Evolutionary conservation across 1,140 invertebrate genomes (phyloP).

Genomic region (Colletes latitarsis): DNA sequence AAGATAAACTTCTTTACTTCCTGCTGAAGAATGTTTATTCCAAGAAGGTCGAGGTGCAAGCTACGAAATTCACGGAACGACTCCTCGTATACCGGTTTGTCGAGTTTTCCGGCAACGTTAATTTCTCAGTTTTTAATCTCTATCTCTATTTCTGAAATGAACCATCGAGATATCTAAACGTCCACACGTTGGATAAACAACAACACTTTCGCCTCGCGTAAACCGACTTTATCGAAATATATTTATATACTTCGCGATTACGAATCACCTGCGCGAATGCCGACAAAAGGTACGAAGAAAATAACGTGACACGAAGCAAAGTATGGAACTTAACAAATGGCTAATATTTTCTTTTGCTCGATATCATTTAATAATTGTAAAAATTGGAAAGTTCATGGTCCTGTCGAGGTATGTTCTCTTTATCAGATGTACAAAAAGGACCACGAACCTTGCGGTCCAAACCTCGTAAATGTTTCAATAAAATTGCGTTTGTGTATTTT

Average conservation of each 20-base stretch:
- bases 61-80: slow-evolving; percentile 14
- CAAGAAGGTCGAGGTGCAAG: not conserved
- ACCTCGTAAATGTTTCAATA: too few species aligned
- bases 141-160: slow-evolving; percentile 33
- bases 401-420: too few species aligned
- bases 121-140: slow-evolving; percentile 43
- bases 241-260: too few species aligned
- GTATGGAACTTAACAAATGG: too few species aligned
- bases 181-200: slow-evolving; percentile 7
- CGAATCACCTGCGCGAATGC: not conserved
- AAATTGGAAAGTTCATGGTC: too few species aligned
- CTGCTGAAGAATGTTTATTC: slow-evolving; percentile 22
- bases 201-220: too few species aligned
- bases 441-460: too few species aligned
- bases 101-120: slow-evolving; percentile 40
- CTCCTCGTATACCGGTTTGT: slow-evolving; percentile 36
- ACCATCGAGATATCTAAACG: slow-evolving; percentile 24
- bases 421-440: too few species aligned
- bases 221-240: slow-evolving; percentile 1
- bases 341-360: too few species aligned
- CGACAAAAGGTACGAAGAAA: not conserved
- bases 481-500: too few species aligned
- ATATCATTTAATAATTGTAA: too few species aligned
- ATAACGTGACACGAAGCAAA: too few species aligned
- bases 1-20: slow-evolving; percentile 36